Percentiles rank a stretch among this genome's conserved stretches.
Conservation (phyloP, 2,113 vertebrate species). For the Cettia cetti region DNA sequence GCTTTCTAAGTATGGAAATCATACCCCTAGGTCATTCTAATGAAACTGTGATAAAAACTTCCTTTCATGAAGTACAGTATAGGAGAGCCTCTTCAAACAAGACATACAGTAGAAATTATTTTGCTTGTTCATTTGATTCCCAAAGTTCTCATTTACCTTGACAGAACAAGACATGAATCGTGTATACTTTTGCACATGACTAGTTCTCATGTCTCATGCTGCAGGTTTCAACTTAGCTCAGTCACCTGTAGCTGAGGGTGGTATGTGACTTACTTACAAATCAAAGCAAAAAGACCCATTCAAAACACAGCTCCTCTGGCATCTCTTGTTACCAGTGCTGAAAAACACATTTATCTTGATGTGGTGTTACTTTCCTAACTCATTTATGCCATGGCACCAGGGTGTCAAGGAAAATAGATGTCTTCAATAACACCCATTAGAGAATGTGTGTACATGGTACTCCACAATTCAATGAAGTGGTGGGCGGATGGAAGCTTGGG, state of each 20-base stretch:
- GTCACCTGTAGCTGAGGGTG: not conserved
- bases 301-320: not conserved
- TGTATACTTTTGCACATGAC: not conserved
- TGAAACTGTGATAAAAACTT: not conserved
- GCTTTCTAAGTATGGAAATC: not conserved
- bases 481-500: not conserved
- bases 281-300: not conserved
- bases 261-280: not conserved
- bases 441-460: not conserved
- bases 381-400: not conserved
- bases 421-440: constrained; percentile 34
- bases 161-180: not conserved
- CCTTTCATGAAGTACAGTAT: not conserved
- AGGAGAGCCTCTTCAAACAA: not conserved
- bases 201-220: not conserved
- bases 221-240: not conserved
- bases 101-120: not conserved
- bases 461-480: constrained; percentile 17
- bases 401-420: constrained; percentile 27
- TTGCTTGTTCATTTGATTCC: not conserved
- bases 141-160: not conserved
- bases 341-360: not conserved
- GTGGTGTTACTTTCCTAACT: not conserved
- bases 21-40: not conserved
- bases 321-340: not conserved